Percentiles rank a stretch among this genome's conserved stretches.
These are phyloP conservation scores for Crenichthys baileyi DNA, from an alignment of 2,797 vertebrate genomes.

Conservation along the genomic window DNA sequence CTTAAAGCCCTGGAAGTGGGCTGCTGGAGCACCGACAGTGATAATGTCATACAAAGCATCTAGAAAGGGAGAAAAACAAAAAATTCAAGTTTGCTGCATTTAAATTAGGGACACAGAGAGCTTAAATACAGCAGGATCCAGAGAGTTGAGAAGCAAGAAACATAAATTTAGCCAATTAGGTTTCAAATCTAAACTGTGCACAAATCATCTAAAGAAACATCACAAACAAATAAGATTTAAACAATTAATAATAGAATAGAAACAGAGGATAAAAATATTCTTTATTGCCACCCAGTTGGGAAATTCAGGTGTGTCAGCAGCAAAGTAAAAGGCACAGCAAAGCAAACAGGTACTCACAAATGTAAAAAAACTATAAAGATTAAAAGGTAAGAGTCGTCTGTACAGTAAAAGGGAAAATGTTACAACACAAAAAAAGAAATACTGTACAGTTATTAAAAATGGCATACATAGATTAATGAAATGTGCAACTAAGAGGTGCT, in stretches of 20 bases:
- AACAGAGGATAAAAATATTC: too few species aligned
- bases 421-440: too few species aligned
- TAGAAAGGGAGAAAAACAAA: conserved; percentile 65
- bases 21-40: conserved; percentile 94
- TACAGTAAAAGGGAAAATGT: too few species aligned
- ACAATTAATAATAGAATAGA: neutral
- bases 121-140: neutral
- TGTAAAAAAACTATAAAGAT: too few species aligned
- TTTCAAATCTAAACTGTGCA: neutral
- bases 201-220: neutral
- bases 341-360: too few species aligned
- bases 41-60: conserved; percentile 94
- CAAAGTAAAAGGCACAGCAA: too few species aligned
- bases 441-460: too few species aligned
- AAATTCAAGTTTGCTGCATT: conserved; percentile 17
- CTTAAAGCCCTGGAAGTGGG: conserved; percentile 97
- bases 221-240: neutral
- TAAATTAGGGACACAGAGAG: neutral
- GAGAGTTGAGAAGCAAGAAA: neutral
- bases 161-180: neutral
- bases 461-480: too few species aligned
- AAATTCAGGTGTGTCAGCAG: too few species aligned
- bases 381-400: too few species aligned
- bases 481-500: too few species aligned
- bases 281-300: too few species aligned